These are phyloP conservation scores for Himalopsyche tibetana DNA, from an alignment of 2,888 invertebrate genomes.

Conservation along the genomic window DNA sequence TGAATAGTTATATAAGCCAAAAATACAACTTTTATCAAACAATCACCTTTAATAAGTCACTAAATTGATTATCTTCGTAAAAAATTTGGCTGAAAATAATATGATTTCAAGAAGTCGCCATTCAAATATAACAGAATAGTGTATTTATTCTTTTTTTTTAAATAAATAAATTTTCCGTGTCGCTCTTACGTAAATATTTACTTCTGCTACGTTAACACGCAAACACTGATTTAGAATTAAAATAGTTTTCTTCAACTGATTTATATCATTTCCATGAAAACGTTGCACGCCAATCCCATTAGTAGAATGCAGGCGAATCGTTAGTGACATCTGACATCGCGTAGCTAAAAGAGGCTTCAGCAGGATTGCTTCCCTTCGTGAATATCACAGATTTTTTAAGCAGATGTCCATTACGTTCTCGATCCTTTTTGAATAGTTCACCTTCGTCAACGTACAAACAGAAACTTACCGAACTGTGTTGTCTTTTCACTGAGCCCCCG, in stretches of 20 bases:
- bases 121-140: no score
- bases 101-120: no score
- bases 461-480: constrained; percentile 10
- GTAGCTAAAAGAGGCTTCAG: constrained; percentile 27
- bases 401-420: constrained; percentile 26
- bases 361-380: background rate
- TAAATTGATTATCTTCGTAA: no score
- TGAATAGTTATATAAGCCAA: no score
- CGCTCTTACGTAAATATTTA: no score
- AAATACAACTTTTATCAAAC: no score
- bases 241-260: background rate
- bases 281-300: constrained; percentile 54
- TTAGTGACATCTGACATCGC: constrained; percentile 39
- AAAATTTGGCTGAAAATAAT: no score
- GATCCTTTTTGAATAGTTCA: constrained; percentile 22
- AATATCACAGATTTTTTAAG: constrained; percentile 41
- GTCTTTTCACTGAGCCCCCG: background rate
- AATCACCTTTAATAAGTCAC: no score
- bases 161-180: no score
- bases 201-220: no score
- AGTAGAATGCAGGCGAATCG: constrained; percentile 42
- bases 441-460: constrained; percentile 22
- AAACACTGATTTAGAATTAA: background rate
- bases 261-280: constrained; percentile 46
- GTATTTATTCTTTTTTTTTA: no score